Conservation (phyloP, 2,888 invertebrate genomes). For the Agrochola lota region DNA sequence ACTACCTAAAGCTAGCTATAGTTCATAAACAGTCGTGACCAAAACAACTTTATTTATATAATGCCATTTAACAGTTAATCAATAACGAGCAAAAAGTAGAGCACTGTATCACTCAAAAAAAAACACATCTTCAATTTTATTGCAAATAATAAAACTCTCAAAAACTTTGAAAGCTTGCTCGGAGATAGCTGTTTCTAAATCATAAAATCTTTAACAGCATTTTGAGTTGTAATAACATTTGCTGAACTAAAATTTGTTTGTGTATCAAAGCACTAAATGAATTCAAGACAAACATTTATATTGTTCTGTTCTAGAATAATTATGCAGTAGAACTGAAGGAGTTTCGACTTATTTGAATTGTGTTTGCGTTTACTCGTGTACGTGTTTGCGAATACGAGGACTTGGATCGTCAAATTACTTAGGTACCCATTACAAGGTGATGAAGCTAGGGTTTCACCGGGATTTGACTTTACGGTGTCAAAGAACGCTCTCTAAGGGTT, state of each 20-base stretch:
- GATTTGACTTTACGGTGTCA: neutral
- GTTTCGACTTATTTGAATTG: conserved; percentile 29
- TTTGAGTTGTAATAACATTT: conserved; percentile 36
- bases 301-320: conserved; percentile 37
- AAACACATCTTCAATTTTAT: neutral
- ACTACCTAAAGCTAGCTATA: too few relatives aligned
- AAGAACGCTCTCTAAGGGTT: neutral
- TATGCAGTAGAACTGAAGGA: conserved; percentile 27
- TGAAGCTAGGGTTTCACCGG: neutral
- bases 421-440: neutral
- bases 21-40: neutral
- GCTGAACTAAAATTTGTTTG: conserved; percentile 32
- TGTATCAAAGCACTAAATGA: conserved; percentile 36
- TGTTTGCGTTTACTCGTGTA: conserved; percentile 32
- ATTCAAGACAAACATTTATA: conserved; percentile 35
- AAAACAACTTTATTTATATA: neutral
- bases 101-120: neutral
- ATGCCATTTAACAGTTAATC: neutral
- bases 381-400: conserved; percentile 5
- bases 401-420: conserved; percentile 9
- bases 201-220: conserved; percentile 25
- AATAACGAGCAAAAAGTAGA: neutral
- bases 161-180: neutral
- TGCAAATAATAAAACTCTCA: neutral
- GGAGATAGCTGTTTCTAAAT: conserved; percentile 9